Percentiles rank a stretch among this genome's conserved stretches.
Conservation (phyloP, 1,140 invertebrate species). For the Neotoxoptera formosana region DNA sequence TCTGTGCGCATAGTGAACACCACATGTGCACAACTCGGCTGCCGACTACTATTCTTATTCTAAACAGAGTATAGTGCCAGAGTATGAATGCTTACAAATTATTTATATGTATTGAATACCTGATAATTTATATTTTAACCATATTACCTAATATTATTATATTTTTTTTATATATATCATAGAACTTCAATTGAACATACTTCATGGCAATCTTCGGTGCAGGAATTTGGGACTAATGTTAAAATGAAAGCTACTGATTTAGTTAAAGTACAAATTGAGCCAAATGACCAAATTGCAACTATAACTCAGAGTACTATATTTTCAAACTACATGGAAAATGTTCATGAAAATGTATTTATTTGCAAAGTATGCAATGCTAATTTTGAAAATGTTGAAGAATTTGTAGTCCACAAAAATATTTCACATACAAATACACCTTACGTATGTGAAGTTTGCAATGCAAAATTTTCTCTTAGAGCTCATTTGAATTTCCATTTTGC, state of each 20-base stretch:
- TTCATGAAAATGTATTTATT: not conserved
- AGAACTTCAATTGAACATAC: not conserved
- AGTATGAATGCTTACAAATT: no score
- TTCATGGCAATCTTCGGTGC: not conserved
- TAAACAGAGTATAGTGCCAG: no score
- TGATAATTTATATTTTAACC: not conserved
- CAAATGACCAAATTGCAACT: not conserved
- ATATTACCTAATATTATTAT: not conserved
- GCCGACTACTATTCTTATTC: no score
- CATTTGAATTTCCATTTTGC: not conserved
- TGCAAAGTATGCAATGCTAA: not conserved
- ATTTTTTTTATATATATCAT: not conserved
- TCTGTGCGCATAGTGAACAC: no score
- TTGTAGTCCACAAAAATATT: not conserved
- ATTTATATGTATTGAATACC: not conserved
- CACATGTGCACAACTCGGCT: no score
- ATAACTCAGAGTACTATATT: not conserved
- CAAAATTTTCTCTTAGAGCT: not conserved
- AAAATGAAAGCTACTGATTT: not conserved
- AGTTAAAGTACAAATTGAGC: not conserved
- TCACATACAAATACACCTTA: not conserved
- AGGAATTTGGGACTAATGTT: not conserved
- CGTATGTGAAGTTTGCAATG: not conserved
- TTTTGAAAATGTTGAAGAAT: not conserved
- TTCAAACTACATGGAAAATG: not conserved